Evolutionary conservation across 2,113 vertebrate genomes (phyloP), one percentile per base, ranked within the genome.

Genomic region (Ellobius talpinus): DNA sequence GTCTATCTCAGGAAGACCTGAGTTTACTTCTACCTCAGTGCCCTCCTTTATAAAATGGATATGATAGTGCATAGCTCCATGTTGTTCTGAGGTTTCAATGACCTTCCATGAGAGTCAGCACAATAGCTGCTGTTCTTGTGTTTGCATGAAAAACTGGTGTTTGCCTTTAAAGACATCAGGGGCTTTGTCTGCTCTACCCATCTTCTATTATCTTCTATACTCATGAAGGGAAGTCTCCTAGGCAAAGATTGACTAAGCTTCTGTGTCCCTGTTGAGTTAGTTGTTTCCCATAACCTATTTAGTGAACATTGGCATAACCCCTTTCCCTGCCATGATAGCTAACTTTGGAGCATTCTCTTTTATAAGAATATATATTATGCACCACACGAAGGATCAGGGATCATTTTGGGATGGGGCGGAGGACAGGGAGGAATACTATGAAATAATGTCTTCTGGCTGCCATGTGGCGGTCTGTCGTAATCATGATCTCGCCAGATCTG

Each of bases 1-100:
- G n/a, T 63, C 12, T 1, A 1, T 11, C 45, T 42, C 12, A 31
- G 39, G 21, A 39, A 33, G 12, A 39, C 26, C 87, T 33, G 17
- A 50, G 7, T 31, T 94, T n/a, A 26, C 26, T 52, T 74, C 29
- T 66, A 55, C 10, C 13, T 78, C 24, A 6, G 26, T 65, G 36
- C 82, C 21, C 61, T 26, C 24, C 4, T 93, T 45, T 82, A 63
- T 79, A 70, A 81, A 81, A 50, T 65, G 73, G 5, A 9, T n/a
- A 5, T 23, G 65, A 7, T 29, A 47, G 0, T 10, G 0, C 1
- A 14, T 3, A 14, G 5, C 74, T 8, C 4, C 14, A 3, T 24
- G 3, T 5, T 21, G 11, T 4, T 85, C 31, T 70, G 17, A 87
- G 13, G 31, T 23, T 39, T 58, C 16, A 70, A 1, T 81, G 26